Evolutionary conservation across 2,797 vertebrate species (phyloP).

Genomic region (Discoglossus pictus): DNA sequence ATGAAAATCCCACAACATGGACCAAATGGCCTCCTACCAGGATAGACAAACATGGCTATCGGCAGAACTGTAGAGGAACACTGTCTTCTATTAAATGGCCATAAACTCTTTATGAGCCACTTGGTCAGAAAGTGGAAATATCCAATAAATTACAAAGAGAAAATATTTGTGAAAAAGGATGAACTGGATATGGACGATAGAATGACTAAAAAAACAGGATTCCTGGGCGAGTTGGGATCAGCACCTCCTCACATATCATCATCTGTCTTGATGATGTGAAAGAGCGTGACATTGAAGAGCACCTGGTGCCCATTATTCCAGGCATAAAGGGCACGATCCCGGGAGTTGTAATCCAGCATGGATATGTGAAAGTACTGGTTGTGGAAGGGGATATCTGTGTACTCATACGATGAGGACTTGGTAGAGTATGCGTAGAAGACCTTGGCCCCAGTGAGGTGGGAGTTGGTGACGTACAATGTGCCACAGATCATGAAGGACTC

Average conservation of each 20-base stretch:
- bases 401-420: slow-evolving; percentile 93
- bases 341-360: slow-evolving; percentile 97
- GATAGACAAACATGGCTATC: no score
- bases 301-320: slow-evolving; percentile 99
- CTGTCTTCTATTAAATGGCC: no score
- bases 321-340: slow-evolving; percentile 92
- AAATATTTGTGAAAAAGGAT: no score
- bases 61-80: no score
- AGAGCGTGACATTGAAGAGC: slow-evolving; percentile 95
- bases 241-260: slow-evolving; percentile 80
- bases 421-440: slow-evolving; percentile 97
- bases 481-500: slow-evolving; percentile 99
- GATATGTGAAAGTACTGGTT: slow-evolving; percentile 99
- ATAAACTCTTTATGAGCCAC: no score
- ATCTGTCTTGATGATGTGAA: slow-evolving; percentile 96
- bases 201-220: no score
- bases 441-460: slow-evolving; percentile 94
- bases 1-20: no score
- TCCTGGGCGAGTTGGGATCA: no score
- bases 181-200: no score
- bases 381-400: slow-evolving; percentile 96
- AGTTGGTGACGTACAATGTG: slow-evolving; percentile 95
- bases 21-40: no score
- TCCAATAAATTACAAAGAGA: no score
- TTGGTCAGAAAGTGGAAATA: no score